Conservation (phyloP, 2,888 invertebrate genomes). For the Chymomyza caudatula region DNA sequence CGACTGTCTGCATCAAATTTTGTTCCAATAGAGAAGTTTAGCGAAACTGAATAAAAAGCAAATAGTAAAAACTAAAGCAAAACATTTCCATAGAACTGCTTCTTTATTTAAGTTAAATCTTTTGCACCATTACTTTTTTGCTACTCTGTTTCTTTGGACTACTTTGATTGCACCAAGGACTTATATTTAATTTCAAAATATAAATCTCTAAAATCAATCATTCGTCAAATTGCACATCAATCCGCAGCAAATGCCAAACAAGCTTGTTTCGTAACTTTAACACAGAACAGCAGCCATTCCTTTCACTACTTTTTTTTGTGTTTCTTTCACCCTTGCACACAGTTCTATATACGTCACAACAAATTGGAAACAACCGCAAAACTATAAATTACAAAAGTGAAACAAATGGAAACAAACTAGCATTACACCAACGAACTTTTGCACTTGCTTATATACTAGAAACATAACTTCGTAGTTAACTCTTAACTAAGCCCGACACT, state of each 20-base stretch:
- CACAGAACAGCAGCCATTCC: no score
- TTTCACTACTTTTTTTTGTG: background rate
- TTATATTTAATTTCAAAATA: background rate
- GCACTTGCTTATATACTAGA: background rate
- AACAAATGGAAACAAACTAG: background rate
- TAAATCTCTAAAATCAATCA: conserved; percentile 50
- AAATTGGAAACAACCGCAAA: conserved; percentile 6
- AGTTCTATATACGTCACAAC: background rate
- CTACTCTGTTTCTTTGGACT: background rate
- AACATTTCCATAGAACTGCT: no score
- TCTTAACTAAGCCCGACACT: background rate
- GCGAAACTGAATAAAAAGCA: no score
- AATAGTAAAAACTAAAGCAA: background rate
- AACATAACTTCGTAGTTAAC: background rate
- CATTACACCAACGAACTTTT: background rate
- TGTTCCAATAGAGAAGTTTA: no score
- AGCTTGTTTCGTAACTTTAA: background rate
- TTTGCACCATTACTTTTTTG: background rate
- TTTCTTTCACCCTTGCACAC: background rate
- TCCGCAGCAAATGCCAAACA: conserved; percentile 14
- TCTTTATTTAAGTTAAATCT: no score
- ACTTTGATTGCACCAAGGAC: background rate
- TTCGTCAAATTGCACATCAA: conserved; percentile 64
- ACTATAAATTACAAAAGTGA: conserved; percentile 34
- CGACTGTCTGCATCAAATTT: no score